A percentile compares a stretch with the other conserved stretches of the same genome.
phyloP scores from a whole-genome alignment of 23 tunicate genomes.

The Ascidia mentula region DNA sequence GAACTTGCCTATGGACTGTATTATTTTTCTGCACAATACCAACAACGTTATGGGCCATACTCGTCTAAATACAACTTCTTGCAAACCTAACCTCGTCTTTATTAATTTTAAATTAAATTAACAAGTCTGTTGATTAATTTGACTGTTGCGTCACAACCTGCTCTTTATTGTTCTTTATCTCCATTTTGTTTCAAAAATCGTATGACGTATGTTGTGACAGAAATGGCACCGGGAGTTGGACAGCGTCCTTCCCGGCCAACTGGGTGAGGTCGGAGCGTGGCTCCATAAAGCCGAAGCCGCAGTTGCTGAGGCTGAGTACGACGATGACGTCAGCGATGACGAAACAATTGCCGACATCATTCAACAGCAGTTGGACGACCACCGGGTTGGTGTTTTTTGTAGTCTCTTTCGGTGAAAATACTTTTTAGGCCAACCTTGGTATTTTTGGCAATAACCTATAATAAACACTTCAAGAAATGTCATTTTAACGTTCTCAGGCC shows the following conservation, averaged over 20 bases:
- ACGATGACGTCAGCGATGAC: slow-evolving; percentile 39
- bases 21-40: too few relatives aligned
- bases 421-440: background rate
- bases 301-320: slow-evolving; percentile 6
- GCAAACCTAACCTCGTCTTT: too few relatives aligned
- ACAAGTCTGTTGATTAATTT: too few relatives aligned
- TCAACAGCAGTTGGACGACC: slow-evolving; percentile 44
- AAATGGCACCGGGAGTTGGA: slow-evolving; percentile 82
- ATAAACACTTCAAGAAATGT: too few relatives aligned
- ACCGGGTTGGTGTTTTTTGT: slow-evolving; percentile 36
- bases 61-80: too few relatives aligned
- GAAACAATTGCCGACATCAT: slow-evolving; percentile 47
- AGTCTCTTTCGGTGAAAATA: background rate
- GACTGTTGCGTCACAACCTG: too few relatives aligned
- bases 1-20: too few relatives aligned
- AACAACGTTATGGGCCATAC: too few relatives aligned
- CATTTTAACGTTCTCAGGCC: slow-evolving; percentile 16
- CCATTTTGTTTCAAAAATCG: too few relatives aligned
- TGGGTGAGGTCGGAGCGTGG: slow-evolving; percentile 80
- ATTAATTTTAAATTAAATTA: too few relatives aligned
- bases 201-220: too few relatives aligned
- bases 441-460: background rate
- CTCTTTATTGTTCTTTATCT: background rate
- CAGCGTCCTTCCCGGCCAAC: slow-evolving; percentile 84
- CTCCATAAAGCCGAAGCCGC: slow-evolving; percentile 74